Evolutionary conservation across 2,888 invertebrate genomes (phyloP).

Genomic region (Polydrusus cervinus): DNA sequence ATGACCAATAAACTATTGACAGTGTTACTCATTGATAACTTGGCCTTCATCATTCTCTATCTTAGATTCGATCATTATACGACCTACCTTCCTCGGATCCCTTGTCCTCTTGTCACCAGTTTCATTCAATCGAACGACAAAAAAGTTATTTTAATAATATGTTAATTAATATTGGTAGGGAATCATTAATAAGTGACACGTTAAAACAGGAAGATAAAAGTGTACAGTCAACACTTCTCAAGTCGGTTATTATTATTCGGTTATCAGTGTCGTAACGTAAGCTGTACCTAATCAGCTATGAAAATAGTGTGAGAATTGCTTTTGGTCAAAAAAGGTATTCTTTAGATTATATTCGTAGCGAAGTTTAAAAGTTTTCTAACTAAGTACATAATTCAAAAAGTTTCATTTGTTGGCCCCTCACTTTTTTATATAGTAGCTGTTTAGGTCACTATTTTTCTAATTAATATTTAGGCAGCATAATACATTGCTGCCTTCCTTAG

Average conservation of each 20-base stretch:
- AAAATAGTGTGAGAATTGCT: too few relatives aligned
- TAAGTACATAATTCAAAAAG: too few relatives aligned
- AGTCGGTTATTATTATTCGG: constrained; percentile 55
- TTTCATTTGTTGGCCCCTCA: too few relatives aligned
- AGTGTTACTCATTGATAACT: constrained; percentile 21
- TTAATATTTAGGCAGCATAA: too few relatives aligned
- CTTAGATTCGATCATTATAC: constrained; percentile 36
- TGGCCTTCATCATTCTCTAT: constrained; percentile 45
- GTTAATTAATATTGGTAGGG: constrained; percentile 60
- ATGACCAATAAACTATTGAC: constrained; percentile 10
- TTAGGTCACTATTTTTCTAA: too few relatives aligned
- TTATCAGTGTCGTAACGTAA: constrained; percentile 46
- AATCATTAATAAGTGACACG: constrained; percentile 63
- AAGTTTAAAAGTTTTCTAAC: too few relatives aligned
- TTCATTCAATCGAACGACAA: constrained; percentile 39
- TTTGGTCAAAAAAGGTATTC: too few relatives aligned
- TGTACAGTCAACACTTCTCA: constrained; percentile 61
- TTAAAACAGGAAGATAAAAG: constrained; percentile 61
- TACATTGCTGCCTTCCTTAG: too few relatives aligned
- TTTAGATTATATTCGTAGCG: too few relatives aligned
- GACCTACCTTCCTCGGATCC: constrained; percentile 40
- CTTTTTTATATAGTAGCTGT: too few relatives aligned
- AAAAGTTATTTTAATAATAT: constrained; percentile 58
- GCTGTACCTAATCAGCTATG: background rate
- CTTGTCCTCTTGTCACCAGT: constrained; percentile 33